Conservation (phyloP, 2,888 invertebrate species). For the Sinelater perroti region DNA sequence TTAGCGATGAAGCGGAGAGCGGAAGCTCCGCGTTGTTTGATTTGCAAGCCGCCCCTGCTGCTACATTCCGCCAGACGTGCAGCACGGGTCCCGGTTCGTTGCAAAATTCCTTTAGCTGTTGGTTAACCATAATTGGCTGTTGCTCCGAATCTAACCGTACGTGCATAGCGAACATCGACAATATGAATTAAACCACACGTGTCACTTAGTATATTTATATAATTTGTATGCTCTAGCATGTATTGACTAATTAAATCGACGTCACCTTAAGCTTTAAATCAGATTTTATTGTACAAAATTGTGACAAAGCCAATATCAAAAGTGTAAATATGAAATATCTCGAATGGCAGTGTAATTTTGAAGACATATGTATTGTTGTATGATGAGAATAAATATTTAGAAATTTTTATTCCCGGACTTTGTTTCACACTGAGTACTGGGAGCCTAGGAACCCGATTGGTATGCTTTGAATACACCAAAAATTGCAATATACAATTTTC, state of each 20-base stretch:
- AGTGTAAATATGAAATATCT: conserved; percentile 50
- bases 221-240: conserved; percentile 27
- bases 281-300: conserved; percentile 58
- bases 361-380: conserved; percentile 58
- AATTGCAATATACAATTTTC: no score
- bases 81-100: no score
- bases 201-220: conserved; percentile 23
- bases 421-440: no score
- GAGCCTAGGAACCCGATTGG: no score
- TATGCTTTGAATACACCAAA: no score
- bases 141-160: conserved; percentile 9
- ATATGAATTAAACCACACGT: conserved; percentile 31
- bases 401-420: conserved; percentile 59
- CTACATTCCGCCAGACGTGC: no score
- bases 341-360: conserved; percentile 52
- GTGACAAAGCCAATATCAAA: conserved; percentile 49
- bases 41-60: no score
- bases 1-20: no score
- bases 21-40: no score
- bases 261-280: conserved; percentile 55
- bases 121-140: no score
- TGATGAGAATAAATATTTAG: conserved; percentile 59
- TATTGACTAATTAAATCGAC: conserved; percentile 31
- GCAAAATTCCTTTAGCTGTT: no score
- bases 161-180: conserved; percentile 44